phyloP scores from a whole-genome alignment of 2,888 invertebrate genomes.

The Ennomos erosarius region DNA sequence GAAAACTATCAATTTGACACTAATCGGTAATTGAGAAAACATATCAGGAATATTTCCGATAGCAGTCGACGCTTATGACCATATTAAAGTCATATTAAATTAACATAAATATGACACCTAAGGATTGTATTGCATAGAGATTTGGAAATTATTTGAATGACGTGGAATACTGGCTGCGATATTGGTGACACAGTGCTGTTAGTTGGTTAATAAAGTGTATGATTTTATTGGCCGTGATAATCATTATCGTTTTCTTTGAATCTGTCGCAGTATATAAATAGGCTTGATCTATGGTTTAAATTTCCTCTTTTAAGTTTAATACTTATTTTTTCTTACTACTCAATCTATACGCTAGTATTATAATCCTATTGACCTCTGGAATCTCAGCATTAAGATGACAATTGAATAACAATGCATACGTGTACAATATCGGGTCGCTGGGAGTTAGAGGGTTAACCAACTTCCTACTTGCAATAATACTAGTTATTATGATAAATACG shows the following conservation, averaged over 20 bases:
- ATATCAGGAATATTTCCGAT: slow-evolving; percentile 28
- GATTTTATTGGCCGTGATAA: slow-evolving; percentile 26
- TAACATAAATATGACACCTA: slow-evolving; percentile 41
- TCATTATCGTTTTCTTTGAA: slow-evolving; percentile 14
- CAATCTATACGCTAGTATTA: too few relatives aligned
- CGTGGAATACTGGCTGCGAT: slow-evolving; percentile 14
- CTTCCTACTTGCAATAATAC: too few relatives aligned
- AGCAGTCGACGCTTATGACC: slow-evolving; percentile 23
- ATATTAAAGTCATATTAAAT: slow-evolving; percentile 36
- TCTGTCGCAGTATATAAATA: not conserved
- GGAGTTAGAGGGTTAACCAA: too few relatives aligned
- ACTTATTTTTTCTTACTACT: too few relatives aligned
- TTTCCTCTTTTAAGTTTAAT: too few relatives aligned
- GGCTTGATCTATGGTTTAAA: too few relatives aligned
- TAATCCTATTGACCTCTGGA: too few relatives aligned
- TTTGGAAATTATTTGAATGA: slow-evolving; percentile 29
- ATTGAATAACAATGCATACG: too few relatives aligned
- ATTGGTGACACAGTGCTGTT: slow-evolving; percentile 20
- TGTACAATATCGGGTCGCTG: too few relatives aligned
- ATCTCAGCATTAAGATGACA: too few relatives aligned
- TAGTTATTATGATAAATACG: too few relatives aligned
- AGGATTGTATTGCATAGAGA: slow-evolving; percentile 35
- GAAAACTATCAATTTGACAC: slow-evolving; percentile 29
- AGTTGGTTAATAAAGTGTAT: slow-evolving; percentile 21
- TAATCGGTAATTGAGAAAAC: slow-evolving; percentile 32